Evolutionary conservation across 2,888 invertebrate genomes (phyloP).

Genomic region (Idaea aversata): DNA sequence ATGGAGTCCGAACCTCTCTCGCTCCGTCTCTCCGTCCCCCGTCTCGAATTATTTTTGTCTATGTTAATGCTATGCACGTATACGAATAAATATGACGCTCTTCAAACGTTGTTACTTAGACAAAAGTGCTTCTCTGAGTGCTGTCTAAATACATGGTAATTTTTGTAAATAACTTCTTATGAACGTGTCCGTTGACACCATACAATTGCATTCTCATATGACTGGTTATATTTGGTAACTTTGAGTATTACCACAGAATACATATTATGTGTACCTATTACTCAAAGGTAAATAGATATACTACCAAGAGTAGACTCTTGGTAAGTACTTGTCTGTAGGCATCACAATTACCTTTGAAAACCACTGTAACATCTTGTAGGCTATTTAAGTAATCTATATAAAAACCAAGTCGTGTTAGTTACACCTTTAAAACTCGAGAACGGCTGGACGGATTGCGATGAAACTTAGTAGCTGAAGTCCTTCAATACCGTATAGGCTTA

Average conservation of each 20-base stretch:
- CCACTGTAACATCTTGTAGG: no score
- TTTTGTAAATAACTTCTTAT: slow-evolving; percentile 32
- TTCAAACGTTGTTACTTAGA: slow-evolving; percentile 35
- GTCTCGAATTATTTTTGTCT: slow-evolving; percentile 59
- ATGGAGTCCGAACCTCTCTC: slow-evolving; percentile 62
- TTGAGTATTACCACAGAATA: no score
- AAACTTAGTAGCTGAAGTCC: no score
- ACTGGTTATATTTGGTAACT: background rate
- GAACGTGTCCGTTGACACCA: slow-evolving; percentile 3
- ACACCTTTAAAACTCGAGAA: no score
- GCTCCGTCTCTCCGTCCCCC: slow-evolving; percentile 32
- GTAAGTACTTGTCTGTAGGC: no score
- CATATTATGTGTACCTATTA: background rate
- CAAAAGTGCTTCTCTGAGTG: slow-evolving; percentile 34
- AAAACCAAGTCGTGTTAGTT: no score
- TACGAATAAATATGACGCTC: slow-evolving; percentile 36
- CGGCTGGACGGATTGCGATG: no score
- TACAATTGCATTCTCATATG: slow-evolving; percentile 7
- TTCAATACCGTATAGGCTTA: no score
- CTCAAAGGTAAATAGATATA: background rate
- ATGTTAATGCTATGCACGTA: slow-evolving; percentile 33
- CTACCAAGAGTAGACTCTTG: no score
- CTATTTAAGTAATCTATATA: no score
- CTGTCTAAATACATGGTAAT: slow-evolving; percentile 32
- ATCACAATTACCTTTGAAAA: no score